These are phyloP conservation scores for Eristalinus sepulchralis DNA, from an alignment of 2,888 invertebrate species.

Conservation along the genomic window DNA sequence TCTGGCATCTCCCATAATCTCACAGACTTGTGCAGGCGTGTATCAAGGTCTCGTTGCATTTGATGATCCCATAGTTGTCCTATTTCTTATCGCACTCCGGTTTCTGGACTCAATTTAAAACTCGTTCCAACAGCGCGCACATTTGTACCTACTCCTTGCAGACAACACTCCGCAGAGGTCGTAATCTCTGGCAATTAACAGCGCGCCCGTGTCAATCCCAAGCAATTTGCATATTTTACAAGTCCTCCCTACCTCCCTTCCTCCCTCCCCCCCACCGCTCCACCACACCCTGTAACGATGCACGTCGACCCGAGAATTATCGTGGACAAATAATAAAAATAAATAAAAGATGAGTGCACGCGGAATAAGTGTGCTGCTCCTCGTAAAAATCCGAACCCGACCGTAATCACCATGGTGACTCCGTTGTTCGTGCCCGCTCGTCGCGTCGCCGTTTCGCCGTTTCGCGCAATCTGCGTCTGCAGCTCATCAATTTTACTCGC, in stretches of 20 bases:
- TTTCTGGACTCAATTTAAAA: not conserved
- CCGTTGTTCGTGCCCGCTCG: not conserved
- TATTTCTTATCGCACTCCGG: not conserved
- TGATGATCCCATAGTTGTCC: not conserved
- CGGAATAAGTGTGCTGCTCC: conserved; percentile 39
- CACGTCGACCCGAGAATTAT: conserved; percentile 22
- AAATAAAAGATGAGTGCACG: conserved; percentile 51
- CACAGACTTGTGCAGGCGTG: not conserved
- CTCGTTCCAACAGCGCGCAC: not conserved
- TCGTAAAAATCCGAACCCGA: conserved; percentile 15
- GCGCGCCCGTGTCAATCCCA: conserved; percentile 54
- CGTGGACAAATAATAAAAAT: conserved; percentile 57
- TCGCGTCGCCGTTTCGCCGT: not conserved
- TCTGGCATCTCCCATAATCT: no score
- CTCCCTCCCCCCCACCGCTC: no score
- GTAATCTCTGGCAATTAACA: conserved; percentile 65
- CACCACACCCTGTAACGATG: conserved; percentile 1
- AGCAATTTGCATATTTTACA: conserved; percentile 63
- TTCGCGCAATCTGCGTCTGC: conserved; percentile 58
- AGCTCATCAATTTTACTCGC: conserved; percentile 65
- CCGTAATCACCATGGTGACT: not conserved
- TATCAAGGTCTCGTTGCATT: not conserved
- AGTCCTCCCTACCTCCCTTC: no score
- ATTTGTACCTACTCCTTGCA: not conserved
- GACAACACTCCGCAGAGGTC: conserved; percentile 24